Evolutionary conservation across 2,113 vertebrate species (phyloP).

Genomic region (Salvelinus alpinus): DNA sequence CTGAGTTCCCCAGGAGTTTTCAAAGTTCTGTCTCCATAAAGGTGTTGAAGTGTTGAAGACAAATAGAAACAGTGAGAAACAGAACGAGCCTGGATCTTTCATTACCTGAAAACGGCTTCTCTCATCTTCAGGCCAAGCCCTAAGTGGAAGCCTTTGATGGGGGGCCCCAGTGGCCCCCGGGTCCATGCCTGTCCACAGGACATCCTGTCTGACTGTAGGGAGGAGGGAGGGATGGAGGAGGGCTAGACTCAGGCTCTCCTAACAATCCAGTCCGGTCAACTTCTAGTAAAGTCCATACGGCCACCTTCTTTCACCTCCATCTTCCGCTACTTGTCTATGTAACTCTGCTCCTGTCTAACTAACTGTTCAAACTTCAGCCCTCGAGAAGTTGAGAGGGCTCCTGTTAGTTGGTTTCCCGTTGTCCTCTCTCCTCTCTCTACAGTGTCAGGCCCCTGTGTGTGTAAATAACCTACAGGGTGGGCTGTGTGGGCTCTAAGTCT

Average conservation of each 20-base stretch:
- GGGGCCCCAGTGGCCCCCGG: constrained; percentile 30
- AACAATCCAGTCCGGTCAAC: constrained; percentile 20
- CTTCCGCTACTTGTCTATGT: neutral
- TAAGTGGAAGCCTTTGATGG: constrained; percentile 37
- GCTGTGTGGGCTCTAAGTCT: constrained; percentile 56
- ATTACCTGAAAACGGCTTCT: constrained; percentile 70
- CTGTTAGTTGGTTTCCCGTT: neutral
- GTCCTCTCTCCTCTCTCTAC: constrained; percentile 15
- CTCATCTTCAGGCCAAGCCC: constrained; percentile 68
- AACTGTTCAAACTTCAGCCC: neutral
- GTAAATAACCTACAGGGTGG: constrained; percentile 52
- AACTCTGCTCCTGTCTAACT: neutral
- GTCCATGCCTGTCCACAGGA: constrained; percentile 50
- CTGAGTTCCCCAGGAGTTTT: neutral
- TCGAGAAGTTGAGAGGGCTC: neutral
- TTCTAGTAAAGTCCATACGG: neutral
- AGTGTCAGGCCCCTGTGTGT: constrained; percentile 24
- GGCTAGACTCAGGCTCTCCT: constrained; percentile 34
- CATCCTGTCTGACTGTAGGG: constrained; percentile 60
- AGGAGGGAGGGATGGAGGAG: constrained; percentile 6
- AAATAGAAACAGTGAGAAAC: neutral
- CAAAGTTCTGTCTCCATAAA: neutral
- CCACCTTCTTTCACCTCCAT: neutral
- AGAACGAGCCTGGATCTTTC: constrained; percentile 21
- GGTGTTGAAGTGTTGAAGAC: neutral